Percentiles rank a stretch among this genome's conserved stretches.
phyloP scores from a whole-genome alignment of 2,888 invertebrate genomes.

The Coenonympha glycerion region DNA sequence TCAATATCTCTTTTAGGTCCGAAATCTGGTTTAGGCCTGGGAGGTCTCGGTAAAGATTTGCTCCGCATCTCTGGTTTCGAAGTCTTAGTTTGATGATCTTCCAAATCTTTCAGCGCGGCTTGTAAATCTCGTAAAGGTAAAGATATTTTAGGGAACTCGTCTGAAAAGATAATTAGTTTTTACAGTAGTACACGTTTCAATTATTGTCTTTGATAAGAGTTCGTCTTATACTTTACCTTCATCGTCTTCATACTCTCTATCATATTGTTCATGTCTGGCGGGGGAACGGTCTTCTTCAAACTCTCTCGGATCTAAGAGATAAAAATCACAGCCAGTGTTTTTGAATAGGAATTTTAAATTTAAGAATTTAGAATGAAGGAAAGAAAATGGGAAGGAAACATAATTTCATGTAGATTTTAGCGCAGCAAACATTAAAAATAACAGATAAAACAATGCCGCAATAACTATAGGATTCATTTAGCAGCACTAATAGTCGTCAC shows the following conservation, averaged over 20 bases:
- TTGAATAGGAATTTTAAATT: background rate
- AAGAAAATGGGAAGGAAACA: too few species aligned
- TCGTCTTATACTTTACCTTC: conserved; percentile 36
- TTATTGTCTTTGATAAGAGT: background rate
- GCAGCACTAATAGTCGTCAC: too few species aligned
- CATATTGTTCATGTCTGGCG: conserved; percentile 40
- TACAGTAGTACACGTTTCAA: background rate
- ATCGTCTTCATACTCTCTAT: conserved; percentile 46
- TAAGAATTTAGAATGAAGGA: too few species aligned
- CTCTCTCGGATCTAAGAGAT: conserved; percentile 29
- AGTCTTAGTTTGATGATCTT: conserved; percentile 53
- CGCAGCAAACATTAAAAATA: too few species aligned
- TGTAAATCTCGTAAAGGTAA: conserved; percentile 65
- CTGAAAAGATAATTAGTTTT: conserved; percentile 35
- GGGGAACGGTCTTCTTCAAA: conserved; percentile 49
- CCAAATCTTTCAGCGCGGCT: conserved; percentile 60
- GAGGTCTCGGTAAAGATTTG: conserved; percentile 60
- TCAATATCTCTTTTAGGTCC: conserved; percentile 54
- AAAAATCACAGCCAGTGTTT: background rate
- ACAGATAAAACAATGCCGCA: too few species aligned
- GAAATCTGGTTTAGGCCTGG: conserved; percentile 49
- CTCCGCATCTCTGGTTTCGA: conserved; percentile 50
- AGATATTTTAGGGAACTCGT: conserved; percentile 64
- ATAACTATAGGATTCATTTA: too few species aligned
- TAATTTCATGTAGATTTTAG: too few species aligned